Evolutionary conservation across 1,140 invertebrate genomes (phyloP), one percentile per base, ranked within the genome.

Genomic region (Drosophila biarmipes): DNA sequence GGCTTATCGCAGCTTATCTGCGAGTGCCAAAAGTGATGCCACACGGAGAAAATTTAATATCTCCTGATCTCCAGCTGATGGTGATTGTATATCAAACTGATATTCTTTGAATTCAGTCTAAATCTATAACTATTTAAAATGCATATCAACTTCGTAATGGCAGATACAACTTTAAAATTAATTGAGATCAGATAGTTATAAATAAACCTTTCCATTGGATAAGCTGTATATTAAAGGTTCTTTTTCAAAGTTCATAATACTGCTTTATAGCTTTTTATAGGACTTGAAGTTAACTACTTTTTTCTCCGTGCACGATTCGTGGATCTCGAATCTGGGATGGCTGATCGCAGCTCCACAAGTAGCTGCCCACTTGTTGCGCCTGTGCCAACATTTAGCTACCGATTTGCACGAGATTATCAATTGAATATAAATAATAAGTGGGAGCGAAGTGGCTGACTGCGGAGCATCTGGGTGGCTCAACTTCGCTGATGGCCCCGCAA

Each of bases 401-500:
- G 82, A 87, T 87, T 89, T 82, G 82, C 82, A 76, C 78, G 45
- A 87, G 82, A 87, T 87, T 89, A 87, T 87, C 82, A 87, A 87
- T 87, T 78, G 82, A 78, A 89, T 89, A 89, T 89, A 81, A 89
- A 87, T 86, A 86, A 86, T 82, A 86, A 86, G 81, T 73, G 43
- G 17, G 46, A 72, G 74, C 64, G 34, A 43, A 54, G 58, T 49
- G 38, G 52, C 53, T 29, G 11, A 48, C 34, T 21, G 10, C 37
- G 35, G 21, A 51, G 54, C 40, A 59, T 56, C 82, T 86, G 81
- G 78, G 78, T 86, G 81, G 81, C 74, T 48, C 43, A 51, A 12
- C 46, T 46, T 54, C 34, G 34, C 21, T 54, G 48, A 51, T 75
- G 57, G 46, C 62, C 63, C 71, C 54, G 59, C 64, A 89, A 84